phyloP scores from a whole-genome alignment of 2,888 invertebrate genomes.

The Amphipyra berbera region DNA sequence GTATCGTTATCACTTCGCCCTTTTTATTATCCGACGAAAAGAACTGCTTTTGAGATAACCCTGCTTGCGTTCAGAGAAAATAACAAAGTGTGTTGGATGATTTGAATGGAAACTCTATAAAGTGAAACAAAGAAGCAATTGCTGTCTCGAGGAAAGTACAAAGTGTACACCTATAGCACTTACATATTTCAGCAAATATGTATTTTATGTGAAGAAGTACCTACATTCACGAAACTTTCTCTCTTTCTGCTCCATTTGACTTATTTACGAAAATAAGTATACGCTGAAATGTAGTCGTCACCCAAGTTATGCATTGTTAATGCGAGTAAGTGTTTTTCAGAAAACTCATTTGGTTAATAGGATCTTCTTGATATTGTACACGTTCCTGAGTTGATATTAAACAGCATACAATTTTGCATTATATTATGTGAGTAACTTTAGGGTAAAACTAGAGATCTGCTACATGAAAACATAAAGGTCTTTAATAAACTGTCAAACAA shows the following conservation, averaged over 20 bases:
- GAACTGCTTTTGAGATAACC: slow-evolving; percentile 25
- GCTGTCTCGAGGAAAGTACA: slow-evolving; percentile 24
- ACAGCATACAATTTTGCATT: no score
- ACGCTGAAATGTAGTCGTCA: not conserved
- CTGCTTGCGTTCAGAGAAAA: slow-evolving; percentile 27
- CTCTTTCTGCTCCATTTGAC: slow-evolving; percentile 23
- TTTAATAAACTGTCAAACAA: not conserved
- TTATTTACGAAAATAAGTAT: not conserved
- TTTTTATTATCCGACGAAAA: slow-evolving; percentile 22
- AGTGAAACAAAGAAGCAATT: slow-evolving; percentile 43
- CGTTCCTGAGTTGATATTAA: not conserved
- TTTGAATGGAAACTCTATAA: slow-evolving; percentile 43
- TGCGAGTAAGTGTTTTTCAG: slow-evolving; percentile 2
- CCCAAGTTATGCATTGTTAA: not conserved
- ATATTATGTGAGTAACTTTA: not conserved
- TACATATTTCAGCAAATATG: slow-evolving; percentile 24
- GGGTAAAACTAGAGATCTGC: not conserved
- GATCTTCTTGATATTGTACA: not conserved
- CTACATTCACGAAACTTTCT: slow-evolving; percentile 27
- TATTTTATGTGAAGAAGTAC: slow-evolving; percentile 20
- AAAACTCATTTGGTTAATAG: not conserved
- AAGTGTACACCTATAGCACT: slow-evolving; percentile 29
- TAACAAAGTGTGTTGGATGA: slow-evolving; percentile 31
- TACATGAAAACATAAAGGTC: not conserved
- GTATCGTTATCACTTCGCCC: slow-evolving; percentile 28